Evolutionary conservation across 2,797 vertebrate species (phyloP), one percentile per base, ranked within the genome.

Genomic region (Xiphophorus birchmanni): DNA sequence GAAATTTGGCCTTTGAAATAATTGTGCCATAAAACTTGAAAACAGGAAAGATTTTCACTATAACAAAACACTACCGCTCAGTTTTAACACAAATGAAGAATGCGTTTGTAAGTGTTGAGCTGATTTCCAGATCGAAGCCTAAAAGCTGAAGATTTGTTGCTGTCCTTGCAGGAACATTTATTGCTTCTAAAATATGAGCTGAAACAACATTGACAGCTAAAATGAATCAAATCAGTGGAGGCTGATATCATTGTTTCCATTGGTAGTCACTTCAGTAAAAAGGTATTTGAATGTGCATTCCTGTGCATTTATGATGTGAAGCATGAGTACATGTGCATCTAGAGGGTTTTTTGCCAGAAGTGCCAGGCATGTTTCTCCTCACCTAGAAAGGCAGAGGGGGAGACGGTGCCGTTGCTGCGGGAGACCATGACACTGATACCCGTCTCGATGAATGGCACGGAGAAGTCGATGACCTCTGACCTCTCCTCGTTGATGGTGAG

Each of bases 351-450:
- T 71, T 48, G 67, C 78, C 82, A 86, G 45, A 79, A 77, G 67
- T 73, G 80, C 73, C 80, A 87, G 75, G 76, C 83, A 73, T 3
- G 0, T 45, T 67, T 88, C 48, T 87, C 17, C 85, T 95, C 95
- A 99, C 98, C 98, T 88, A 99, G 95, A 93, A 99, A 99, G 91
- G 98, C 98, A 80, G 98, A 99, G 87, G 98, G 98, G 85, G 98
- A 99, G 83, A 99, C 98, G 0, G 98, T 99, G 85, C 98, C 98
- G 76, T 99, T 99, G 95, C 98, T 99, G 92, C 98, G 97, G 82
- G 98, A 99, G 83, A 99, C 98, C 98, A 99, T 99, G 92, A 99
- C 98, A 74, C 98, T 99, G 93, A 99, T 99, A 81, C 98, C 98
- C 0, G 98, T 99, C 92, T 99, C 98, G 77, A 99, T 99, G 95